Conservation (phyloP, 1,140 invertebrate species). For the Paramacrobiotus metropolitanus region DNA sequence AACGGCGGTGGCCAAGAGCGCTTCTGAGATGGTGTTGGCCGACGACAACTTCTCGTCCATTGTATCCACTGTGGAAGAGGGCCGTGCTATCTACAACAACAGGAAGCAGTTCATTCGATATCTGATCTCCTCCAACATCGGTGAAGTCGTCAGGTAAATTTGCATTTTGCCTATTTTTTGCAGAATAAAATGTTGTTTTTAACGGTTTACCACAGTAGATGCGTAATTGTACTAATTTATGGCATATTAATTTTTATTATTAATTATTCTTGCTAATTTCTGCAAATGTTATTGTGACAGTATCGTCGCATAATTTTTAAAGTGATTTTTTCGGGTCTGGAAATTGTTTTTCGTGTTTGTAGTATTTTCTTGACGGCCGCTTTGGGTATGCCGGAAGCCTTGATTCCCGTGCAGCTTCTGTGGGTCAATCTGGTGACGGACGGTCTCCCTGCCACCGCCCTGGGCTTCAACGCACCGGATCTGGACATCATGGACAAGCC, state of each 20-base stretch:
- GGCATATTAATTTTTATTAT: no score
- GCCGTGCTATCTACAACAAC: slow-evolving; percentile 96
- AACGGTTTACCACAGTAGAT: no score
- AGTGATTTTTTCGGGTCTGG: background rate
- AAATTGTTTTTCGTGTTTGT: slow-evolving; percentile 7
- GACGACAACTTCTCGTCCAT: slow-evolving; percentile 99
- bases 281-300: background rate
- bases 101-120: slow-evolving; percentile 99
- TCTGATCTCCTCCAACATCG: slow-evolving; percentile 98
- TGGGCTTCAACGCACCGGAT: slow-evolving; percentile 98
- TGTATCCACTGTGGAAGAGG: slow-evolving; percentile 97
- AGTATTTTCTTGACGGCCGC: slow-evolving; percentile 99
- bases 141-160: slow-evolving; percentile 64
- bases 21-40: slow-evolving; percentile 98
- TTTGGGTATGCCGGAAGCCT: slow-evolving; percentile 90
- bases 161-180: no score
- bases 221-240: no score
- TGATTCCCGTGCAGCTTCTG: slow-evolving; percentile 95
- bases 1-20: slow-evolving; percentile 97
- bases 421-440: slow-evolving; percentile 99
- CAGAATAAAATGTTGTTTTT: no score
- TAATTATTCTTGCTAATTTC: no score
- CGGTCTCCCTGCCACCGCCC: slow-evolving; percentile 94
- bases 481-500: slow-evolving; percentile 98
- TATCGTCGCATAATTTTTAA: slow-evolving; percentile 6